Conservation (phyloP, 2,888 invertebrate species). For the Blastobasis adustella region DNA sequence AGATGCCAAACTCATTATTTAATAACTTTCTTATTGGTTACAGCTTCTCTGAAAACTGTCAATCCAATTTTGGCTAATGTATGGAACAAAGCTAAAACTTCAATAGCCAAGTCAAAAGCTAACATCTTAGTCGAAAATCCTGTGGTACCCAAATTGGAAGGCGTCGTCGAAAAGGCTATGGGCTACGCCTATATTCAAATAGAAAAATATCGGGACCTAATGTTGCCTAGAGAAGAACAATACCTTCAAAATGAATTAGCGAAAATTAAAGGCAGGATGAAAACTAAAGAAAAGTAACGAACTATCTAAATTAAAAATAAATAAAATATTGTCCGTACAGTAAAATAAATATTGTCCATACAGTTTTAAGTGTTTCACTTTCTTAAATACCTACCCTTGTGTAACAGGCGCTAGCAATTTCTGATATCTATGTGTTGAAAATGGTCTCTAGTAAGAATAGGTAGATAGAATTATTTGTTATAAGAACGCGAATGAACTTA, state of each 20-base stretch:
- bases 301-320: no score
- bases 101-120: slow-evolving; percentile 29
- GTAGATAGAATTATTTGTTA: no score
- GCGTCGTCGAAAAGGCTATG: slow-evolving; percentile 20
- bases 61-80: slow-evolving; percentile 37
- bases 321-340: no score
- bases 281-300: slow-evolving; percentile 4
- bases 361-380: no score
- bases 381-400: no score
- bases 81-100: slow-evolving; percentile 39
- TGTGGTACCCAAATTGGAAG: slow-evolving; percentile 37
- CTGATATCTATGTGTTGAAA: no score
- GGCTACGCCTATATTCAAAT: slow-evolving; percentile 27
- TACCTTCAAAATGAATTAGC: slow-evolving; percentile 48
- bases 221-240: slow-evolving; percentile 36
- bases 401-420: no score
- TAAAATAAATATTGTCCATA: no score
- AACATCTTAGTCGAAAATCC: slow-evolving; percentile 37
- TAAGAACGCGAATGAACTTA: no score
- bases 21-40: slow-evolving; percentile 40
- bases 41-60: slow-evolving; percentile 55
- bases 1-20: no score
- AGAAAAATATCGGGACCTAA: slow-evolving; percentile 30
- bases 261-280: slow-evolving; percentile 32
- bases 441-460: no score